Evolutionary conservation across 2,113 vertebrate species (phyloP).

Genomic region (Carassius carassius): DNA sequence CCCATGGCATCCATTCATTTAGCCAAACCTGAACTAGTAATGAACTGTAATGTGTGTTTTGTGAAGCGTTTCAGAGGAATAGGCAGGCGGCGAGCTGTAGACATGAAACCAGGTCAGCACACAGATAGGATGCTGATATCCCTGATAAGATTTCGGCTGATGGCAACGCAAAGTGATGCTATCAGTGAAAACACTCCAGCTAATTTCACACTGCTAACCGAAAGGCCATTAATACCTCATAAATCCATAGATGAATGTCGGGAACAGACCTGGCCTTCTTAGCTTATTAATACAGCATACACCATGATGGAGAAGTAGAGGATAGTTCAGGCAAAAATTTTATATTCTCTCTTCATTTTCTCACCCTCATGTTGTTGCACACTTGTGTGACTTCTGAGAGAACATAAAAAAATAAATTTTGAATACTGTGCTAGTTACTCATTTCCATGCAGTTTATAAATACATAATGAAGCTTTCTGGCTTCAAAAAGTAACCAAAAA

Average conservation of each 20-base stretch:
- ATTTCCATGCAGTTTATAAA: not conserved
- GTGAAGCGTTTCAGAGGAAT: slow-evolving; percentile 29
- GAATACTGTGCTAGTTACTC: not conserved
- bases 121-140: slow-evolving; percentile 43
- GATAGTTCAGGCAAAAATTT: not conserved
- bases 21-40: slow-evolving; percentile 44
- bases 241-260: not conserved
- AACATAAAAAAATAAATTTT: not conserved
- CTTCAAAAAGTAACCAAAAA: not conserved
- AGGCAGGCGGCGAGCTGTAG: slow-evolving; percentile 38
- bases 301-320: not conserved
- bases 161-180: slow-evolving; percentile 7
- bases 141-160: slow-evolving; percentile 32
- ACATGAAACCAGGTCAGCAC: slow-evolving; percentile 39
- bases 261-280: slow-evolving; percentile 3
- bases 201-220: slow-evolving; percentile 34
- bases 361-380: not conserved
- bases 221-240: not conserved
- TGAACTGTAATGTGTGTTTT: slow-evolving; percentile 48
- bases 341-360: not conserved
- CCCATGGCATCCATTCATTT: slow-evolving; percentile 42
- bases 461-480: not conserved
- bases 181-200: slow-evolving; percentile 16
- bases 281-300: slow-evolving; percentile 9
- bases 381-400: not conserved